These are phyloP conservation scores for Emmelina monodactyla DNA, from an alignment of 2,888 invertebrate genomes.

Conservation along the genomic window DNA sequence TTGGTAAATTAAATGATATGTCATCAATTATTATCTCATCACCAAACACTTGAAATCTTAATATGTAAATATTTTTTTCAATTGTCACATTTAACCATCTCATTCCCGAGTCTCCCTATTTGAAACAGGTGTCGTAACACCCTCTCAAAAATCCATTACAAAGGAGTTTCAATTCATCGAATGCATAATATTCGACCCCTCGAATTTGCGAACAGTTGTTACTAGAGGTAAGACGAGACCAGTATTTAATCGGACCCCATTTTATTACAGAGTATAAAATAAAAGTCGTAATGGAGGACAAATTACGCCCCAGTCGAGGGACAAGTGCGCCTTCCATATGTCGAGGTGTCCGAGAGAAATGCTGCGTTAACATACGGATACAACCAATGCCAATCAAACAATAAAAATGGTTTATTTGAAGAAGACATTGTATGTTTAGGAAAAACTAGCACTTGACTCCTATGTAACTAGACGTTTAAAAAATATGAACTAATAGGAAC, in stretches of 20 bases:
- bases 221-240: slow-evolving; percentile 52
- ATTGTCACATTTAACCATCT: too few relatives aligned
- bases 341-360: slow-evolving; percentile 43
- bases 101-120: neutral
- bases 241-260: slow-evolving; percentile 50
- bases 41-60: too few relatives aligned
- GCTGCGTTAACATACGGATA: slow-evolving; percentile 23
- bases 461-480: too few relatives aligned
- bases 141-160: slow-evolving; percentile 45
- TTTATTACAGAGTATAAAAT: slow-evolving; percentile 37
- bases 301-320: slow-evolving; percentile 50
- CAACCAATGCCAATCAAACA: too few relatives aligned
- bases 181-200: slow-evolving; percentile 50
- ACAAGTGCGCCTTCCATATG: slow-evolving; percentile 61
- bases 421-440: too few relatives aligned
- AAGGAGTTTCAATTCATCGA: slow-evolving; percentile 52
- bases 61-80: too few relatives aligned
- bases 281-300: slow-evolving; percentile 47
- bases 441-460: too few relatives aligned
- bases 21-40: too few relatives aligned
- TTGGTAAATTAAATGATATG: too few relatives aligned
- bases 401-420: too few relatives aligned
- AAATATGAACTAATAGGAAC: too few relatives aligned
- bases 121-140: slow-evolving; percentile 35
- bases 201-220: slow-evolving; percentile 46